Conservation (phyloP, 2,113 vertebrate species). For the Anhinga rufa region DNA sequence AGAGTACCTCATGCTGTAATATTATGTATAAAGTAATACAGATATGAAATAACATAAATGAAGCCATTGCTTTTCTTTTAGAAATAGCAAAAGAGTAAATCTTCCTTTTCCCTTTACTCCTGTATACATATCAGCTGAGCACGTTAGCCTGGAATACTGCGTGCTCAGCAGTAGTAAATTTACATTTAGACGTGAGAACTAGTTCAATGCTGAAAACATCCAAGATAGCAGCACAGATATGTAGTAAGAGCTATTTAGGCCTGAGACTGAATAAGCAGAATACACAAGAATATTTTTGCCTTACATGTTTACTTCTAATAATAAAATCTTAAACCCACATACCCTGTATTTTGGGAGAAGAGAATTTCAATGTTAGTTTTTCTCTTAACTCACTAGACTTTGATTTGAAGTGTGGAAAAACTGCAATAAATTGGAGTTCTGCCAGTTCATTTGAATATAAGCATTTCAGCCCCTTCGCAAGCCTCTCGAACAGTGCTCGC, state of each 20-base stretch:
- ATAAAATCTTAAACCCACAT: neutral
- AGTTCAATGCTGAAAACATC: neutral
- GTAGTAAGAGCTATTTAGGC: neutral
- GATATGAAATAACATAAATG: neutral
- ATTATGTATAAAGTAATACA: neutral
- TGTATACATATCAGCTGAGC: neutral
- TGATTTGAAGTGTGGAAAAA: neutral
- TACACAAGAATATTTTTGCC: neutral
- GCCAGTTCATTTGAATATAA: neutral
- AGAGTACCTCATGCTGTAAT: neutral
- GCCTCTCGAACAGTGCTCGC: neutral
- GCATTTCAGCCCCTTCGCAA: neutral
- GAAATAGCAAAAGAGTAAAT: neutral
- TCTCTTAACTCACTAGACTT: neutral
- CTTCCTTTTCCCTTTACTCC: neutral
- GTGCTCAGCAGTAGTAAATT: neutral
- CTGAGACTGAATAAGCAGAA: slow-evolving; percentile 18
- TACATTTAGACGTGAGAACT: neutral
- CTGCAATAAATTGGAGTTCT: neutral
- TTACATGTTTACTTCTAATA: slow-evolving; percentile 1
- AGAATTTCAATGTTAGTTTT: neutral
- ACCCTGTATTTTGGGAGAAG: neutral
- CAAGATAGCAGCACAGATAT: neutral
- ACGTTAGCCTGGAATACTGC: neutral
- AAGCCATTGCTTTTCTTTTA: neutral